Evolutionary conservation across 2,888 invertebrate genomes (phyloP).

Genomic region (Agonopterix subpropinquella): DNA sequence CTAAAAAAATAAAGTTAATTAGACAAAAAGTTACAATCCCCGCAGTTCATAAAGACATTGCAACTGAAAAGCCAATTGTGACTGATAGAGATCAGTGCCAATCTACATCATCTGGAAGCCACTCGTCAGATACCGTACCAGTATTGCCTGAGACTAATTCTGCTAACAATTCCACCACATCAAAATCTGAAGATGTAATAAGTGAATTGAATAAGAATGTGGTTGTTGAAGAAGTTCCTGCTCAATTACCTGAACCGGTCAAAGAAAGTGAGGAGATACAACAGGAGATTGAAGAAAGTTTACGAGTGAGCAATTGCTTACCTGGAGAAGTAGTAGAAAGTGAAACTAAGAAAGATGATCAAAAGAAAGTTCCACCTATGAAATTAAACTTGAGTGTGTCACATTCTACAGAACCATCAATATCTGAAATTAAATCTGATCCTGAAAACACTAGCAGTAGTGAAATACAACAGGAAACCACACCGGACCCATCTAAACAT

Average conservation of each 20-base stretch:
- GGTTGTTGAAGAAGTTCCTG: too few relatives aligned
- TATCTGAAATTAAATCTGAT: constrained; percentile 12
- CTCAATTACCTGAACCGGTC: neutral
- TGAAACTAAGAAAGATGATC: constrained; percentile 15
- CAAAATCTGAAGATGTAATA: neutral
- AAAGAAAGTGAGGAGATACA: neutral
- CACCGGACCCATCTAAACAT: constrained; percentile 38
- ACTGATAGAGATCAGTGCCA: constrained; percentile 47
- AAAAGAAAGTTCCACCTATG: constrained; percentile 41
- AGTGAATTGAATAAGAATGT: neutral
- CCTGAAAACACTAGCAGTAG: constrained; percentile 17
- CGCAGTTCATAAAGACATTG: constrained; percentile 31
- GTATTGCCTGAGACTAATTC: constrained; percentile 7
- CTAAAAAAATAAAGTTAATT: constrained; percentile 66
- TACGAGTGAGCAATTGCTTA: neutral
- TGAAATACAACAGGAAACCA: constrained; percentile 20
- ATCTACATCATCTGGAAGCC: constrained; percentile 48
- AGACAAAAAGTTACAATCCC: constrained; percentile 53
- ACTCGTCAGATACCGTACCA: constrained; percentile 9
- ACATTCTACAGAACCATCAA: constrained; percentile 18
- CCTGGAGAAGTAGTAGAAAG: neutral
- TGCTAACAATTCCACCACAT: neutral
- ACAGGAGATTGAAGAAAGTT: neutral
- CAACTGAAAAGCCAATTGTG: constrained; percentile 21
- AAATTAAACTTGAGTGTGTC: constrained; percentile 33